These are phyloP conservation scores for Auanema freiburgensis DNA, from an alignment of 2,888 invertebrate species.

Conservation along the genomic window DNA sequence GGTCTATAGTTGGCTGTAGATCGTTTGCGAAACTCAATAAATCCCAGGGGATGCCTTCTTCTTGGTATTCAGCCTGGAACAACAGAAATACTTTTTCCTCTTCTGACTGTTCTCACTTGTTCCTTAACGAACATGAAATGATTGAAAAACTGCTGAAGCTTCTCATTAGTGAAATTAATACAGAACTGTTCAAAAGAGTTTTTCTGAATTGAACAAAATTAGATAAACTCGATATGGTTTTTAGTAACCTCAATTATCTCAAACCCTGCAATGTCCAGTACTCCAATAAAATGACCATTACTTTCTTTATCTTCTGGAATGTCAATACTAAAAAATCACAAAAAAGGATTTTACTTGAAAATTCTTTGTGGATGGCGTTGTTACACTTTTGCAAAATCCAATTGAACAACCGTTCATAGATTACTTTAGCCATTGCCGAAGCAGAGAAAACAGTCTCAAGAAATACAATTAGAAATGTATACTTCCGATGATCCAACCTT, in stretches of 20 bases:
- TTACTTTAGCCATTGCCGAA: slow-evolving; percentile 54
- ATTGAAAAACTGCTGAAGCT: slow-evolving; percentile 63
- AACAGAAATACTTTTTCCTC: too few relatives aligned
- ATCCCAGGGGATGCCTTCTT: slow-evolving; percentile 70
- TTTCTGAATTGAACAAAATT: slow-evolving; percentile 23
- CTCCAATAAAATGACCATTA: slow-evolving; percentile 51
- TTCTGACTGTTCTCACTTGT: slow-evolving; percentile 2
- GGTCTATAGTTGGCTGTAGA: slow-evolving; percentile 57
- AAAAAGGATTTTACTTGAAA: not conserved
- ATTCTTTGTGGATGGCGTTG: slow-evolving; percentile 32
- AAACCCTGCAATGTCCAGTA: slow-evolving; percentile 63
- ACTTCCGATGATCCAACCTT: slow-evolving; percentile 60
- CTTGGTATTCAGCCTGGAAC: slow-evolving; percentile 58
- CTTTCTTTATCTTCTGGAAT: slow-evolving; percentile 22
- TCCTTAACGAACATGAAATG: slow-evolving; percentile 61
- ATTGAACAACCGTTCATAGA: slow-evolving; percentile 58
- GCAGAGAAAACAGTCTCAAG: slow-evolving; percentile 48
- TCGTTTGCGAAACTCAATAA: slow-evolving; percentile 81
- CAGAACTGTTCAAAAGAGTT: slow-evolving; percentile 64
- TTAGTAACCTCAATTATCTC: slow-evolving; percentile 52
- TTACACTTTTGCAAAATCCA: slow-evolving; percentile 58
- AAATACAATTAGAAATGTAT: too few relatives aligned
- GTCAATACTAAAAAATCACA: not conserved
- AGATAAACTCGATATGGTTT: not conserved
- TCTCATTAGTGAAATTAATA: slow-evolving; percentile 63